A percentile compares a stretch with the other conserved stretches of the same genome.
These are phyloP conservation scores for Propithecus deckenii DNA, from an alignment of 2,797 vertebrate species.

Conservation along the genomic window DNA sequence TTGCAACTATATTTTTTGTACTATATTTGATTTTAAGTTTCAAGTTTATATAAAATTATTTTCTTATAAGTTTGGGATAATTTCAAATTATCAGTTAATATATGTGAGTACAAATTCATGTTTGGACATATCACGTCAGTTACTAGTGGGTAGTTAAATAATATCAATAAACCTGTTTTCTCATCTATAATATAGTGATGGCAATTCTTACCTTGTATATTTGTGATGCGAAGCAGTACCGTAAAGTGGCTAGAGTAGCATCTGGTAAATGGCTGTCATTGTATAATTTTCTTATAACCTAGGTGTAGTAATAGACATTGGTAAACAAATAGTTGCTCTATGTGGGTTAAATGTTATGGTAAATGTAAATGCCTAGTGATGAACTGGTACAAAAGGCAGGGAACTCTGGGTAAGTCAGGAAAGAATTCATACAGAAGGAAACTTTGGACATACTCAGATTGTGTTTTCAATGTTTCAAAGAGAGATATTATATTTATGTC, in stretches of 20 bases:
- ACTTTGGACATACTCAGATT: neutral
- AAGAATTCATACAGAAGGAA: neutral
- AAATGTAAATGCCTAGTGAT: neutral
- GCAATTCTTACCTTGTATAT: neutral
- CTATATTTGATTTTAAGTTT: neutral
- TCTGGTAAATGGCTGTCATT: neutral
- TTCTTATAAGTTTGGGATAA: neutral
- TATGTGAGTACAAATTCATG: neutral
- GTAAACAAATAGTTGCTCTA: neutral
- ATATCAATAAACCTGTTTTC: neutral
- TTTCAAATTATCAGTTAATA: conserved; percentile 27
- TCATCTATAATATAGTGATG: neutral
- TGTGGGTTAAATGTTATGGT: neutral
- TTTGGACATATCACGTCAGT: neutral
- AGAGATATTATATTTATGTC: neutral
- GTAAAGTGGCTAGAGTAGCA: neutral
- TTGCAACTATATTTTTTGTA: neutral
- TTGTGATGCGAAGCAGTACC: neutral
- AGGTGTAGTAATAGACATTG: neutral
- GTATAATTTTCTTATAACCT: neutral
- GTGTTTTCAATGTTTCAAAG: neutral
- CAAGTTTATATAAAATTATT: neutral
- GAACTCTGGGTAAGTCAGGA: neutral
- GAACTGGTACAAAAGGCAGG: neutral
- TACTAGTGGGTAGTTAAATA: neutral